Base-by-base conservation (phyloP, 1,140 invertebrate genomes). In the Gonatopus flavifemur region DNA sequence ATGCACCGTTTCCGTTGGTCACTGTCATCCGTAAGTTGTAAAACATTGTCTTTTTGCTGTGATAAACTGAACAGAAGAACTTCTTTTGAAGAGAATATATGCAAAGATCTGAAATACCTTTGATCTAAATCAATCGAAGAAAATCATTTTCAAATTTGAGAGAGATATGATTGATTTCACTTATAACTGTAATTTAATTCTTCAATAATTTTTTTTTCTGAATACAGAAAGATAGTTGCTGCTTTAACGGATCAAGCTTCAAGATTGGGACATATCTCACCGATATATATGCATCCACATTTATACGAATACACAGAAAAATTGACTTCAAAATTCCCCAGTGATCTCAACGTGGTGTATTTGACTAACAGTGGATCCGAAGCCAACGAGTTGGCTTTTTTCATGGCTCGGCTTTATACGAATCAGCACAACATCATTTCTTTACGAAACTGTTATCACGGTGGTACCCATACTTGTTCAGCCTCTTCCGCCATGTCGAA, bases 1-100 rank as follows among this genome's bases (percentile, higher is more conserved):
- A 57, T 94, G 96, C 2, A 98, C 96, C 0, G 89, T 98, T 20
- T 94, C 91, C 41, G 93, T 98, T n/a, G 96, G 96, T 16, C 96
- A 98, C 74, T 97, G 92, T 74, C 96, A 98, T 82, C 95, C 95
- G 92, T 96, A 84, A 88, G 89, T 85, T n/a, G n/a, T n/a, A n/a
- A n/a, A n/a, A 19, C 0, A 41, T 39, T 1, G n/a, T 20, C 15
- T 8, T 31, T 32, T 13, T n/a, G n/a, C n/a, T n/a, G n/a, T n/a
- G n/a, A n/a, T n/a, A n/a, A n/a, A 32, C n/a, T 2, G 8, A 9
- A 40, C 15, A 25, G 10, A 12, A 38, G 28, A n/a, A 5, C 21
- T 49, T 35, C 49, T 41, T 43, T 39, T 15, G n/a, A n/a, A n/a
- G n/a, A n/a, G n/a, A n/a, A n/a, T n/a, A n/a, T n/a, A 37, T 13